Percentiles rank a stretch among this genome's conserved stretches.
These are phyloP conservation scores for Hypselothyrea guttata DNA, from an alignment of 2,888 invertebrate species.

Conservation along the genomic window DNA sequence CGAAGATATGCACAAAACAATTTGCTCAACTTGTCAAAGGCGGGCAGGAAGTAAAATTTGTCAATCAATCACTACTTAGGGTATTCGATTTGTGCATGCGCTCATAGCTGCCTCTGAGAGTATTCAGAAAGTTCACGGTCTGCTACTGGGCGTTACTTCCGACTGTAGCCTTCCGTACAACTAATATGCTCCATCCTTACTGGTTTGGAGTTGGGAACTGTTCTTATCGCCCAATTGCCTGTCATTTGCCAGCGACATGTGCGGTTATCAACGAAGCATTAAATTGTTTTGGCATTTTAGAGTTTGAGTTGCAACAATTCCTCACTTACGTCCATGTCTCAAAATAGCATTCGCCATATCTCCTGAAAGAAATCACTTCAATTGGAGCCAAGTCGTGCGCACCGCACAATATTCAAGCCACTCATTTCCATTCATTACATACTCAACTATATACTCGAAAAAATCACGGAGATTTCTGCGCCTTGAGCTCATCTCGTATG, in stretches of 20 bases:
- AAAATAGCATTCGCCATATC: background rate
- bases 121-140: too few relatives aligned
- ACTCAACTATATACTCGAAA: conserved; percentile 17
- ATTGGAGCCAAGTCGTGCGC: conserved; percentile 46
- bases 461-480: conserved; percentile 7
- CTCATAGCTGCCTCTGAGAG: too few relatives aligned
- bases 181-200: too few relatives aligned
- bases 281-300: conserved; percentile 69
- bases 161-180: too few relatives aligned
- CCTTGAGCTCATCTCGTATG: conserved; percentile 60
- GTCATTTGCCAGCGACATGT: conserved; percentile 70
- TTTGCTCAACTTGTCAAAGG: too few relatives aligned
- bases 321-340: conserved; percentile 13
- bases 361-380: conserved; percentile 38
- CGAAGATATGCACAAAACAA: too few relatives aligned
- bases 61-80: too few relatives aligned
- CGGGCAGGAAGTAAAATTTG: too few relatives aligned
- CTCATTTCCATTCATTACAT: conserved; percentile 36
- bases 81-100: too few relatives aligned
- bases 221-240: conserved; percentile 62
- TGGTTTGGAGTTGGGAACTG: conserved; percentile 38
- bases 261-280: conserved; percentile 76
- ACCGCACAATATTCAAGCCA: conserved; percentile 26
- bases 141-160: too few relatives aligned
- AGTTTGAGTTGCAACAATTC: conserved; percentile 47